Conservation (phyloP, 2,113 vertebrate species). For the Chaenogobius annularis region DNA sequence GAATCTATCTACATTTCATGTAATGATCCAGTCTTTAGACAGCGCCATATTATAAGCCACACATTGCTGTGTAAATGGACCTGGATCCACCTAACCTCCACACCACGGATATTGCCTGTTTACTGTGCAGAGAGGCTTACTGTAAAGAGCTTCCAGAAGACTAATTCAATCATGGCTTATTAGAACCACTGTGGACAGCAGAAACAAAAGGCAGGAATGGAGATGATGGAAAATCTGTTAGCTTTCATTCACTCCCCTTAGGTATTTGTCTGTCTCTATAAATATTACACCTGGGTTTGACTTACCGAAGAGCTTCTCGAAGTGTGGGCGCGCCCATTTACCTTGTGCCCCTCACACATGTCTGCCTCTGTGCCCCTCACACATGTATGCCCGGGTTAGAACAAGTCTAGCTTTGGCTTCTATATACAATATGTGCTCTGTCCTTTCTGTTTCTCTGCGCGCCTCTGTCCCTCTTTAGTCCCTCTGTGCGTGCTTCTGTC, state of each 20-base stretch:
- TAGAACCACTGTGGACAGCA: constrained; percentile 65
- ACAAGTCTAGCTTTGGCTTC: too few species aligned
- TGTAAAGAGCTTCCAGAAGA: constrained; percentile 50
- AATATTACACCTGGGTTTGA: constrained; percentile 35
- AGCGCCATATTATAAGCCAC: constrained; percentile 44
- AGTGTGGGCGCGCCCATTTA: too few species aligned
- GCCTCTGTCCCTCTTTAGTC: too few species aligned
- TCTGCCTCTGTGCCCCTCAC: too few species aligned
- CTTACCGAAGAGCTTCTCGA: too few species aligned
- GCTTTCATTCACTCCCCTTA: constrained; percentile 54
- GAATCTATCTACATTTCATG: constrained; percentile 23
- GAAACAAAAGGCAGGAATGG: constrained; percentile 55
- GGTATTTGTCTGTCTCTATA: constrained; percentile 44
- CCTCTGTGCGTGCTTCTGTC: too few species aligned
- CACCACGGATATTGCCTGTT: constrained; percentile 53
- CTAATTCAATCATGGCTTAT: constrained; percentile 67
- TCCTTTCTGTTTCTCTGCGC: too few species aligned
- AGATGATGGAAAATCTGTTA: constrained; percentile 56
- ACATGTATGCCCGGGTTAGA: too few species aligned
- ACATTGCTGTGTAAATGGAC: constrained; percentile 62
- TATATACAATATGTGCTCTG: too few species aligned
- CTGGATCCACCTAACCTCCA: constrained; percentile 56
- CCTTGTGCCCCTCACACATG: too few species aligned
- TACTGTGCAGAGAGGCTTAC: constrained; percentile 52
- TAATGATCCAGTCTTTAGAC: constrained; percentile 21